Evolutionary conservation across 2,113 vertebrate species (phyloP), one percentile per base, ranked within the genome.

Genomic region (Noctilio leporinus): DNA sequence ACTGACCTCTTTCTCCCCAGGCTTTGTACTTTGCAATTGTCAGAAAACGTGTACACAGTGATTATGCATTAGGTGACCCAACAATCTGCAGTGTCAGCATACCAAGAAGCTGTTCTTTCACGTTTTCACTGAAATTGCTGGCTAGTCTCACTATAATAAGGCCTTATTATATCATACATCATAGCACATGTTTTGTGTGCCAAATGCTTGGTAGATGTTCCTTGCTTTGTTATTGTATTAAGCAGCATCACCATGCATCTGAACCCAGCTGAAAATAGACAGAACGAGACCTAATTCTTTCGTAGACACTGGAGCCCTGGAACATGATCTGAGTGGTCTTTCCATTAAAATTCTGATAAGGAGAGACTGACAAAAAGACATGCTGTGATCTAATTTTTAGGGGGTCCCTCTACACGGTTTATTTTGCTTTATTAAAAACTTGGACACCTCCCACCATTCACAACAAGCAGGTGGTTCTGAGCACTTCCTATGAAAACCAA

Each of bases 221-320:
- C 73, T 80, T 94, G 89, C 89, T 77, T 80, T 93, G 89, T 70
- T 95, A 89, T 95, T 95, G 93, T 67, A 84, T 86, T 91, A 86
- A 70, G 57, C 8, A 30, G 78, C 38, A 75, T 26, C 1, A 0
- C 15, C 69, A 73, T 33, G 35, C 19, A 84, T 73, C 73, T 78
- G 82, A 94, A 78, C 51, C 45, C 45, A 59, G 30, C 69, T 76
- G 64, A 89, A 93, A 94, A 86, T 65, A 91, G 70, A 57, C 80
- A 76, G 83, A 80, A 96, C 95, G 83, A 83, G 89, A 96, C 91
- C 82, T 87, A 91, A 93, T 73, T 95, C 86, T 75, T 70, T 40
- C 22, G 62, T 49, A 95, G 92, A 83, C 20, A 47, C 55, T 47
- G n/a, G 69, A 35, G 45, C 67, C 35, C 49, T 73, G 51, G 91